Evolutionary conservation across 2,113 vertebrate genomes (phyloP).

Genomic region (Tetrax tetrax): DNA sequence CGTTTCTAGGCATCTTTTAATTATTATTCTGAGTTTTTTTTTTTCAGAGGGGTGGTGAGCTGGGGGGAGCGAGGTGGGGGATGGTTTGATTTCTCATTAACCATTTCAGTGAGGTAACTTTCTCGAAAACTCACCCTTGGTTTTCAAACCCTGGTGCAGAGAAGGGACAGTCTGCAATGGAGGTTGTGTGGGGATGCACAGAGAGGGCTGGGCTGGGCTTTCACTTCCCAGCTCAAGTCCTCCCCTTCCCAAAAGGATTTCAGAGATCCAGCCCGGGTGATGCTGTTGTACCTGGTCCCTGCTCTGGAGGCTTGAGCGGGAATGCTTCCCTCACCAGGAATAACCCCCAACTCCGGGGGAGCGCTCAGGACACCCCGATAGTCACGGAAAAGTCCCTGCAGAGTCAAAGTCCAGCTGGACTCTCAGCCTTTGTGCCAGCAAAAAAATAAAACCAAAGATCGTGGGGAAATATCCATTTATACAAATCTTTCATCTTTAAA

Average conservation of each 20-base stretch:
- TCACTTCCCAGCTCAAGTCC: neutral
- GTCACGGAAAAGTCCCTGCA: neutral
- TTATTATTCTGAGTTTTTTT: conserved; percentile 81
- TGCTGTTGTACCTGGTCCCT: neutral
- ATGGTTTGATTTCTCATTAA: conserved; percentile 59
- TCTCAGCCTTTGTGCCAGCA: neutral
- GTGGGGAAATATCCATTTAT: neutral
- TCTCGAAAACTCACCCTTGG: neutral
- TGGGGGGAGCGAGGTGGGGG: conserved; percentile 40
- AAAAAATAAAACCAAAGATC: neutral
- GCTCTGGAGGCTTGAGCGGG: too few species aligned
- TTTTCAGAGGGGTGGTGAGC: conserved; percentile 45
- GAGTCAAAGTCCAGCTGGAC: neutral
- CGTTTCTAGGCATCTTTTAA: conserved; percentile 99
- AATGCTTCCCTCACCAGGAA: neutral
- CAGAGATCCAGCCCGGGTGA: neutral
- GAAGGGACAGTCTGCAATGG: neutral
- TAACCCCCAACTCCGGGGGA: too few species aligned
- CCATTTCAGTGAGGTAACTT: conserved; percentile 49
- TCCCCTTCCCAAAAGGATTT: neutral
- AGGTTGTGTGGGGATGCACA: neutral
- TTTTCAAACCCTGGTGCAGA: neutral
- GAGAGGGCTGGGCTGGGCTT: neutral
- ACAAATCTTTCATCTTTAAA: neutral
- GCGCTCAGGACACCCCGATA: accelerated